These are phyloP conservation scores for Medauroidea extradentata DNA, from an alignment of 1,140 invertebrate species.

Conservation along the genomic window DNA sequence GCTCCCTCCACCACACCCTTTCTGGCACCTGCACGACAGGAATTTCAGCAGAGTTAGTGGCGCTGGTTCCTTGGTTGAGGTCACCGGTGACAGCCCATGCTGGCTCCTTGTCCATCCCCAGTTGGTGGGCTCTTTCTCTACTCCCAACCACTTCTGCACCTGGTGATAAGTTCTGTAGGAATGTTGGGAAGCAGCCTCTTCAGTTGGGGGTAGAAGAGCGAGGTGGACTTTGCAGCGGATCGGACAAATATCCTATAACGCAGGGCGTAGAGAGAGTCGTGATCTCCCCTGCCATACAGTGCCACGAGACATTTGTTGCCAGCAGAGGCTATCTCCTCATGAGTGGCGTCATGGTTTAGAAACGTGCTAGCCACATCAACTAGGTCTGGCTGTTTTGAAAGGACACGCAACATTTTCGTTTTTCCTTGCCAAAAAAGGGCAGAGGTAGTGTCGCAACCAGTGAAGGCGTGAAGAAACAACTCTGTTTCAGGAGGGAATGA, in stretches of 20 bases:
- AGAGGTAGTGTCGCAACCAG: slow-evolving; percentile 12
- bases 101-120: slow-evolving; percentile 6
- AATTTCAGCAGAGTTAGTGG: slow-evolving; percentile 5
- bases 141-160: slow-evolving; percentile 21
- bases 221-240: slow-evolving; percentile 2
- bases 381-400: slow-evolving; percentile 1
- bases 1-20: slow-evolving; percentile 3
- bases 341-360: slow-evolving; percentile 4
- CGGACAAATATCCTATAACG: slow-evolving; percentile 1
- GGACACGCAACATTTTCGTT: not conserved
- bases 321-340: slow-evolving; percentile 8
- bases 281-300: slow-evolving; percentile 1
- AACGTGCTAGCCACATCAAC: not conserved
- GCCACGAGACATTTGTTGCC: slow-evolving; percentile 4
- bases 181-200: slow-evolving; percentile 24
- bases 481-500: not conserved
- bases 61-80: slow-evolving; percentile 6
- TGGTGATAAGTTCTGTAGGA: slow-evolving; percentile 26
- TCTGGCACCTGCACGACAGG: slow-evolving; percentile 7
- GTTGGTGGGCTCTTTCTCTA: not conserved
- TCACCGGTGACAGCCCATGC: slow-evolving; percentile 3
- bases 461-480: slow-evolving; percentile 6
- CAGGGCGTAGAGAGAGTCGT: slow-evolving; percentile 1
- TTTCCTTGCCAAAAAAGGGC: slow-evolving; percentile 5
- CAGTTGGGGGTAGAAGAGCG: slow-evolving; percentile 12